phyloP scores from a whole-genome alignment of 2,888 invertebrate species.

The Stenotaenia linearis region DNA sequence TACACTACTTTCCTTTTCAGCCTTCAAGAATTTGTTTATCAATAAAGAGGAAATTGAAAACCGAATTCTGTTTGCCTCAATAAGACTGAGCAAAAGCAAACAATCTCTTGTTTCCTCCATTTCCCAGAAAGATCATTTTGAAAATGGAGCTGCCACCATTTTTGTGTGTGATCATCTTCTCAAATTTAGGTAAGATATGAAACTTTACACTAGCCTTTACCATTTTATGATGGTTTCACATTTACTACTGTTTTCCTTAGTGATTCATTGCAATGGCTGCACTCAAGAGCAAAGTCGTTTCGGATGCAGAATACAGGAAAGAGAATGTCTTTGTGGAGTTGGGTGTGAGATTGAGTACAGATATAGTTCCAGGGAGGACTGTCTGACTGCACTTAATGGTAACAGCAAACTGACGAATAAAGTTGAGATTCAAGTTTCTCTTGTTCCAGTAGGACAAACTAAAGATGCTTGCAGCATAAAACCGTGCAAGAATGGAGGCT shows the following conservation, averaged over 20 bases:
- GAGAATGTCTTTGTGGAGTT: constrained; percentile 18
- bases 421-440: neutral
- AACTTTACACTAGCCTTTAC: neutral
- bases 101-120: neutral
- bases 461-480: constrained; percentile 9
- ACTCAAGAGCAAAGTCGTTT: neutral
- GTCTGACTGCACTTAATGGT: constrained; percentile 19
- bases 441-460: neutral
- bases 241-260: neutral
- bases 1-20: neutral
- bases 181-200: neutral
- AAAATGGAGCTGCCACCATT: neutral
- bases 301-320: constrained; percentile 13
- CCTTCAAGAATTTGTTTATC: no score
- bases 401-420: neutral
- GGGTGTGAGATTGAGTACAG: constrained; percentile 17
- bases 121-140: neutral
- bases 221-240: neutral
- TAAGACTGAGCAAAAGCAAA: neutral
- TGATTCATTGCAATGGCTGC: neutral
- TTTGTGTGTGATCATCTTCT: neutral
- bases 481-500: neutral
- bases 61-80: no score
- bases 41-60: no score
- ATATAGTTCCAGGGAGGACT: constrained; percentile 1